Evolutionary conservation across 35 echinoderm and acorn worm species (phyloP).

Genomic region (Anneissia japonica): DNA sequence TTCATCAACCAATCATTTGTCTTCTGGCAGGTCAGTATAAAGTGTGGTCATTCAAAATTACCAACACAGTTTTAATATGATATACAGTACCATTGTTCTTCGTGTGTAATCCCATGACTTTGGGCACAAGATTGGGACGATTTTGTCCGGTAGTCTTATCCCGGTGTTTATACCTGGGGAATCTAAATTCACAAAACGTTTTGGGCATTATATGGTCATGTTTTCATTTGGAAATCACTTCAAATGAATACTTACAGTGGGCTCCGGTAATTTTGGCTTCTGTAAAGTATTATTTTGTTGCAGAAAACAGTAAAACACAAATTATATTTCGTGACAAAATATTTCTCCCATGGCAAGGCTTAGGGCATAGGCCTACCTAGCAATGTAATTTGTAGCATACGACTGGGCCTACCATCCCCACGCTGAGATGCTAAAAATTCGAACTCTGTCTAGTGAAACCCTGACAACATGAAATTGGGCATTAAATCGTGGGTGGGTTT

Average conservation of each 20-base stretch:
- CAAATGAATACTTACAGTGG: neutral
- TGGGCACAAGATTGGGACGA: neutral
- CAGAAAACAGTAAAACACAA: neutral
- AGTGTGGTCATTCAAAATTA: neutral
- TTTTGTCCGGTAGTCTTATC: neutral
- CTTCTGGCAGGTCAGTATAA: slow-evolving; percentile 79
- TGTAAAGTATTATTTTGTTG: neutral
- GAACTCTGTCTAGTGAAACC: too few species aligned
- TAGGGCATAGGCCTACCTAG: too few species aligned
- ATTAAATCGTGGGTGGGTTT: too few species aligned
- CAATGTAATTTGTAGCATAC: too few species aligned
- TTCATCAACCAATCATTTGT: slow-evolving; percentile 87
- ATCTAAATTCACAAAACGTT: neutral
- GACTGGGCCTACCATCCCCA: too few species aligned
- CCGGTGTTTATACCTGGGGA: neutral
- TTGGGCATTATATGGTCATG: neutral
- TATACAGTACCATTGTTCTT: neutral
- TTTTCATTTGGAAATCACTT: neutral
- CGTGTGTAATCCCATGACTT: neutral
- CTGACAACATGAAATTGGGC: too few species aligned
- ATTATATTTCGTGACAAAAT: neutral
- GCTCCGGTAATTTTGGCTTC: neutral
- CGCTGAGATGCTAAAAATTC: too few species aligned
- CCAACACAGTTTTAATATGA: neutral
- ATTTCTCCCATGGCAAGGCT: too few species aligned